These are phyloP conservation scores for Tanypteryx hageni DNA, from an alignment of 2,888 invertebrate genomes.

Conservation along the genomic window DNA sequence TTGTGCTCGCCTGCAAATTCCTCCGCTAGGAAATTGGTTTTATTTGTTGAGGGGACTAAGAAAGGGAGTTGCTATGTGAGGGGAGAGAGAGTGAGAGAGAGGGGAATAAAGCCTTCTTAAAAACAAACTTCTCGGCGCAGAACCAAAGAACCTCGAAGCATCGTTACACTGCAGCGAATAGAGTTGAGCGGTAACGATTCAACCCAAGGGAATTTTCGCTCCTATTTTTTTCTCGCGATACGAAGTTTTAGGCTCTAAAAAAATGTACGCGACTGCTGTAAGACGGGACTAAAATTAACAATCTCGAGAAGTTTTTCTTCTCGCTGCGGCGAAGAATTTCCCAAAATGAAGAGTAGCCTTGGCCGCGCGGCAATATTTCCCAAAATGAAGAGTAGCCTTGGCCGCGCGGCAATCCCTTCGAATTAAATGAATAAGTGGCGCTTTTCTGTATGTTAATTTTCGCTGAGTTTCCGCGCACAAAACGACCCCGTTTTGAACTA, in stretches of 20 bases:
- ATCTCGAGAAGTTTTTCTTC: slow-evolving; percentile 36
- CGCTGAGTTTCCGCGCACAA: no score
- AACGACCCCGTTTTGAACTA: no score
- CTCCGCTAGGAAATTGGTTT: slow-evolving; percentile 34
- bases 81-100: background rate
- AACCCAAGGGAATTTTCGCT: slow-evolving; percentile 52
- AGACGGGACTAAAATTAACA: slow-evolving; percentile 24
- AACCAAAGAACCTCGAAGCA: slow-evolving; percentile 62
- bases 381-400: background rate
- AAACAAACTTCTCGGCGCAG: slow-evolving; percentile 54
- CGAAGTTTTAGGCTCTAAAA: slow-evolving; percentile 49
- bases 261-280: slow-evolving; percentile 22
- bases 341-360: background rate
- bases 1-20: slow-evolving; percentile 32
- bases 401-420: no score
- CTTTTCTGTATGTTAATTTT: no score
- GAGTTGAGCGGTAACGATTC: slow-evolving; percentile 62
- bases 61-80: slow-evolving; percentile 30
- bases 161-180: slow-evolving; percentile 55
- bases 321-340: background rate
- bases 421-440: no score
- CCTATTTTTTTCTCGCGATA: slow-evolving; percentile 26
- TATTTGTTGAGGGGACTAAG: slow-evolving; percentile 48
- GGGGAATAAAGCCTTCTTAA: slow-evolving; percentile 59
- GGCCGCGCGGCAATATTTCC: background rate